phyloP scores from a whole-genome alignment of 1,140 invertebrate genomes.

The Aethina tumida region DNA sequence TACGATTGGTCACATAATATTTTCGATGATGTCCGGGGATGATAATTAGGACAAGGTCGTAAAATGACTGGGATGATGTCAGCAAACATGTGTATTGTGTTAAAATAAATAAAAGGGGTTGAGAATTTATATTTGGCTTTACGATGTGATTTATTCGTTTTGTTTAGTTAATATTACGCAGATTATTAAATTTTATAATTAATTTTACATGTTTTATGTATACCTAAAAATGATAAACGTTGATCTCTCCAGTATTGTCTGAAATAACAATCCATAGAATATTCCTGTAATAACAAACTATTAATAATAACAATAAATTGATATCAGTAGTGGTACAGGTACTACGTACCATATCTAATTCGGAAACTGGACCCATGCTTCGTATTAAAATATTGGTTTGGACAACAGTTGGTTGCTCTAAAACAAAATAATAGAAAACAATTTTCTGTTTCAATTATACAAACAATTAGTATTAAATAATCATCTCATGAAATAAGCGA shows the following conservation, averaged over 20 bases:
- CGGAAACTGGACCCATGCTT: slow-evolving; percentile 91
- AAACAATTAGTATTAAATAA: not conserved
- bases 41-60: too few species aligned
- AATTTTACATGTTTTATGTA: too few species aligned
- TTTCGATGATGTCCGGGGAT: too few species aligned
- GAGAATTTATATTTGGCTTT: too few species aligned
- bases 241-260: slow-evolving; percentile 81
- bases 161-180: too few species aligned
- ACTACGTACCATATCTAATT: slow-evolving; percentile 79
- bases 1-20: too few species aligned
- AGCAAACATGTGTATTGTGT: too few species aligned
- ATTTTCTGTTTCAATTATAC: not conserved
- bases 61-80: too few species aligned
- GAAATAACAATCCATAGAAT: slow-evolving; percentile 96
- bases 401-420: slow-evolving; percentile 79
- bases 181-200: too few species aligned
- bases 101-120: too few species aligned
- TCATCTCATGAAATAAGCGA: too few species aligned
- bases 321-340: slow-evolving; percentile 6
- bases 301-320: slow-evolving; percentile 3
- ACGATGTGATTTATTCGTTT: too few species aligned
- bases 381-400: slow-evolving; percentile 85
- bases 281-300: slow-evolving; percentile 55
- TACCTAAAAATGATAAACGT: slow-evolving; percentile 72
- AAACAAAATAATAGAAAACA: slow-evolving; percentile 13